Percentiles rank a stretch among this genome's conserved stretches.
Conservation (phyloP, 2,888 invertebrate species). For the Therioaphis trifolii region DNA sequence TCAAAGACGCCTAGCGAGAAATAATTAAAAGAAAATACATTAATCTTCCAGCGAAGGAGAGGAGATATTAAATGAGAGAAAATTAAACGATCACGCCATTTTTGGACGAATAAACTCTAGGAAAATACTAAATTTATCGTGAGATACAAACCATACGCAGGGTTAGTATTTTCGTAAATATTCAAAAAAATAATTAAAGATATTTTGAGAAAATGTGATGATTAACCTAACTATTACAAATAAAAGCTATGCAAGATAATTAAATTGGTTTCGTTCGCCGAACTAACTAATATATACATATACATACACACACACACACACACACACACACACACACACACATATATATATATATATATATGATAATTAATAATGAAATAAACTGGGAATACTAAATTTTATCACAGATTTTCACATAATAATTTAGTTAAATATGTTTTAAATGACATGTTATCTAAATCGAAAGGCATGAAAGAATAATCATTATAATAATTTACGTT, state of each 20-base stretch:
- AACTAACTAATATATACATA: too few species aligned
- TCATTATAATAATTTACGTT: background rate
- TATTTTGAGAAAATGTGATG: background rate
- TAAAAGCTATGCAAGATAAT: background rate
- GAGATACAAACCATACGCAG: background rate
- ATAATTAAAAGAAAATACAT: slow-evolving; percentile 54
- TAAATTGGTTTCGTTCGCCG: background rate
- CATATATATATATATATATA: too few species aligned
- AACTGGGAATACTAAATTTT: background rate
- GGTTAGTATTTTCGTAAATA: background rate
- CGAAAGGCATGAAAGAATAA: too few species aligned
- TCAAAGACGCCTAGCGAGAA: slow-evolving; percentile 24
- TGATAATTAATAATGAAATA: background rate
- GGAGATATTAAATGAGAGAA: slow-evolving; percentile 19
- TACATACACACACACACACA: too few species aligned
- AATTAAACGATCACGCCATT: slow-evolving; percentile 42
- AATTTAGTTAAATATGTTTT: background rate
- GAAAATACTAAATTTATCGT: slow-evolving; percentile 4
- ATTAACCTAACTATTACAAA: slow-evolving; percentile 23
- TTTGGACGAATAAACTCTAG: slow-evolving; percentile 2
- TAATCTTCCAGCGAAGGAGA: slow-evolving; percentile 28
- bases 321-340: too few species aligned
- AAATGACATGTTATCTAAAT: too few species aligned
- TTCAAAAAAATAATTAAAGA: background rate
- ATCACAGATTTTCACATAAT: background rate